Evolutionary conservation across 2,113 vertebrate genomes (phyloP), one percentile per base, ranked within the genome.

Genomic region (Chamaetylas fuelleborni): DNA sequence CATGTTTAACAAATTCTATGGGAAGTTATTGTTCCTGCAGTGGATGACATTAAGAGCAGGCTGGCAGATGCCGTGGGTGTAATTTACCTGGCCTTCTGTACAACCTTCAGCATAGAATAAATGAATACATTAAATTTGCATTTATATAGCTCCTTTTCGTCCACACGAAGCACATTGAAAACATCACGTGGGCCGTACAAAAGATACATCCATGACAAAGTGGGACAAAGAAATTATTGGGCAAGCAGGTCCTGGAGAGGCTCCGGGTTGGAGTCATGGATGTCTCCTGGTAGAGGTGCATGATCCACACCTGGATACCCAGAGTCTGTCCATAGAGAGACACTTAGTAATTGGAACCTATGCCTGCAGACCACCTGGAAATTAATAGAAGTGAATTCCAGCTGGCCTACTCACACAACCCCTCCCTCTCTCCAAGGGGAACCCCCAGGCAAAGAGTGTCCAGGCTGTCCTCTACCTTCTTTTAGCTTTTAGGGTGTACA

Each of bases 41-140:
- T 42, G 83, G 81, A 22, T 86, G 81, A 60, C 86, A 69, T 56
- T 74, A 81, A 53, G 45, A 92, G 80, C 62, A 89, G 92, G 92
- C 58, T 50, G 76, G 58, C 45, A 61, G 69, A 71, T 60, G 36
- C 66, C 0, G 8, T 66, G 85, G 70, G 61, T 87, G 77, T 92
- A 92, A 94, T 96, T 87, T 92, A 94, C 94, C 85, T 94, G 90
- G 92, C 94, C 96, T 96, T 96, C 95, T 45, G 57, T 31, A 12
- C 67, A 94, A 51, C 91, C 96, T 97, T 96, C 92, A 54, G 29
- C 25, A 72, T 5, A 15, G 91, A 94, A 95, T 76, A 71, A 88
- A 96, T 91, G 58, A 97, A 93, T 93, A 57, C 47, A 82, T 85
- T 74, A 26, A 38, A 93, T 96, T 92, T 93, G 86, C 95, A 96